Conservation (phyloP, 2,888 invertebrate genomes). For the Vesta saturnalis region DNA sequence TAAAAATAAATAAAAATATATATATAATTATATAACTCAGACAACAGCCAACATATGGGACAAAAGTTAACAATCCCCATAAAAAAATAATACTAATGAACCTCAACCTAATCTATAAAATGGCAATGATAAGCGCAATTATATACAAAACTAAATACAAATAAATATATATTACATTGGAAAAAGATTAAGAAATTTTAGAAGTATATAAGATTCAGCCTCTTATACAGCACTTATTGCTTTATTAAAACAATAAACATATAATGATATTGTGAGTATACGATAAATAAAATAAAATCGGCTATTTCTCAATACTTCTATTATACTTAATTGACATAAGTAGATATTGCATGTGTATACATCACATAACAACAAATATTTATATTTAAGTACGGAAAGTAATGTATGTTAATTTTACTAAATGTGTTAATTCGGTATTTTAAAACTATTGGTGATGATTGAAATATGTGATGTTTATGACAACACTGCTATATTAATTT, state of each 20-base stretch:
- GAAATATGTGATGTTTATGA: conserved; percentile 9
- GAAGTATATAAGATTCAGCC: not conserved
- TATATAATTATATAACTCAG: not conserved
- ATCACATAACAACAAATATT: conserved; percentile 2
- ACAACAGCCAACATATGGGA: conserved; percentile 11
- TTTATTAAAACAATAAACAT: not conserved
- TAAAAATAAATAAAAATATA: conserved; percentile 14
- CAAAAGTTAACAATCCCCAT: not conserved
- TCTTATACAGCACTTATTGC: not conserved
- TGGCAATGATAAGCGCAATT: conserved; percentile 20
- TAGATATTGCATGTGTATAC: conserved; percentile 4
- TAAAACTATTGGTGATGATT: not conserved
- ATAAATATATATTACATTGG: conserved; percentile 4
- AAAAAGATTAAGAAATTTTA: not conserved
- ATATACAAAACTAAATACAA: conserved; percentile 8
- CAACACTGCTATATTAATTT: conserved; percentile 4
- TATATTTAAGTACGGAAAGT: conserved; percentile 1
- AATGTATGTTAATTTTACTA: conserved; percentile 1
- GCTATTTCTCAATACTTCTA: not conserved
- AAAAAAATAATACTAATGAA: conserved; percentile 16
- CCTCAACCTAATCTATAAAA: conserved; percentile 17
- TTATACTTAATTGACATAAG: conserved; percentile 11
- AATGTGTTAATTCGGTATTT: not conserved
- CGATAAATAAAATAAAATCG: not conserved
- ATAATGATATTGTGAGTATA: not conserved